Evolutionary conservation across 2,888 invertebrate genomes (phyloP).

Genomic region (Melieria crassipennis): DNA sequence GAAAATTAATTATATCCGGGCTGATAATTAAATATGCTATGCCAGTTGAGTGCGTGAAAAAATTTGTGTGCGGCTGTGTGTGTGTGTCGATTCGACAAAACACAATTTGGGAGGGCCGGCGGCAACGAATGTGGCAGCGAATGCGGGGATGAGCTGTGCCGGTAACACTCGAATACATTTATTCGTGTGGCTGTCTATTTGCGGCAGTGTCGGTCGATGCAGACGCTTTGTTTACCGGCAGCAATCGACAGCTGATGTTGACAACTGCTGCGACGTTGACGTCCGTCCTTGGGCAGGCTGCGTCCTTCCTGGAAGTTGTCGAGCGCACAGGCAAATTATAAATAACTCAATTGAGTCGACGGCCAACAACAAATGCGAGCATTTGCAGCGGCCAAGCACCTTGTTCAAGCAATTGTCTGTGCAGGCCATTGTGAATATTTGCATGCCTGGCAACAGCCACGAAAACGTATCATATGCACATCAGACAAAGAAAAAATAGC

Average conservation of each 20-base stretch:
- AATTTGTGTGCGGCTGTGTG: background rate
- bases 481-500: too few species aligned
- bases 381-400: background rate
- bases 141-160: too few species aligned
- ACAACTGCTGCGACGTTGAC: constrained; percentile 6
- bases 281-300: background rate
- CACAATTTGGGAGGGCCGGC: background rate
- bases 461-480: too few species aligned
- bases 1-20: too few species aligned
- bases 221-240: constrained; percentile 5
- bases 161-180: too few species aligned
- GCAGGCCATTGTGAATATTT: constrained; percentile 14
- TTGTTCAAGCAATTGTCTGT: constrained; percentile 21
- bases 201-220: background rate
- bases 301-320: constrained; percentile 24
- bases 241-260: constrained; percentile 24
- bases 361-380: constrained; percentile 3
- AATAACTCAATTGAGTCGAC: constrained; percentile 30
- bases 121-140: background rate
- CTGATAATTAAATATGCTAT: too few species aligned
- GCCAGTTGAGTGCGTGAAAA: too few species aligned
- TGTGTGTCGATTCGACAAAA: constrained; percentile 5
- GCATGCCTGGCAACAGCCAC: constrained; percentile 27
- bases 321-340: constrained; percentile 23
- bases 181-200: background rate